phyloP scores from a whole-genome alignment of 1,140 invertebrate genomes.

The Chelonus insularis region DNA sequence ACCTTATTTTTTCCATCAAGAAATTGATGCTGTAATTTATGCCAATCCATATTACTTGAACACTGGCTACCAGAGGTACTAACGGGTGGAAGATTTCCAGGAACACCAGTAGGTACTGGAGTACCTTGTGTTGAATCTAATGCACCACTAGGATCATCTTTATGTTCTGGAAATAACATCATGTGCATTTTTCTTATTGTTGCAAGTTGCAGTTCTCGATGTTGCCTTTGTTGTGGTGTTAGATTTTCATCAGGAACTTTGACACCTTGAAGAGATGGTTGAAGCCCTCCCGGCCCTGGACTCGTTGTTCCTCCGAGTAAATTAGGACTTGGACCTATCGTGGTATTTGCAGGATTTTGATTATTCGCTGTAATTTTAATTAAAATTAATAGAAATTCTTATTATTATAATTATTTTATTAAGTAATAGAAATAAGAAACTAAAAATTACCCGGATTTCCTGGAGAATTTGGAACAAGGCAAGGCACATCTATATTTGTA shows the following conservation, averaged over 20 bases:
- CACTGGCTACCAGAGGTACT: constrained; percentile 54
- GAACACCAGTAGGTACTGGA: constrained; percentile 46
- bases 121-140: constrained; percentile 55
- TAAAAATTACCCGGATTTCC: constrained; percentile 51
- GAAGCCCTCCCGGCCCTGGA: constrained; percentile 61
- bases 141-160: constrained; percentile 48
- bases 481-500: constrained; percentile 60
- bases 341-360: constrained; percentile 48
- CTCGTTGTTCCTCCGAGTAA: constrained; percentile 57
- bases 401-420: background rate
- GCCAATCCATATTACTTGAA: constrained; percentile 77
- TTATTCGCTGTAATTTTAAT: constrained; percentile 45
- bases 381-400: background rate
- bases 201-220: constrained; percentile 89
- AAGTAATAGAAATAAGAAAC: too few relatives aligned
- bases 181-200: constrained; percentile 91
- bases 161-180: constrained; percentile 84
- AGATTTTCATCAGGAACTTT: constrained; percentile 96
- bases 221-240: constrained; percentile 92
- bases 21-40: constrained; percentile 84
- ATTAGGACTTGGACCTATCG: constrained; percentile 57
- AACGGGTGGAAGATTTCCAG: constrained; percentile 49
- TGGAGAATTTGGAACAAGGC: constrained; percentile 58
- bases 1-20: constrained; percentile 70
- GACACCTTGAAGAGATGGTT: constrained; percentile 72